phyloP scores from a whole-genome alignment of 2,797 vertebrate species.

The Gymnodraco acuticeps region DNA sequence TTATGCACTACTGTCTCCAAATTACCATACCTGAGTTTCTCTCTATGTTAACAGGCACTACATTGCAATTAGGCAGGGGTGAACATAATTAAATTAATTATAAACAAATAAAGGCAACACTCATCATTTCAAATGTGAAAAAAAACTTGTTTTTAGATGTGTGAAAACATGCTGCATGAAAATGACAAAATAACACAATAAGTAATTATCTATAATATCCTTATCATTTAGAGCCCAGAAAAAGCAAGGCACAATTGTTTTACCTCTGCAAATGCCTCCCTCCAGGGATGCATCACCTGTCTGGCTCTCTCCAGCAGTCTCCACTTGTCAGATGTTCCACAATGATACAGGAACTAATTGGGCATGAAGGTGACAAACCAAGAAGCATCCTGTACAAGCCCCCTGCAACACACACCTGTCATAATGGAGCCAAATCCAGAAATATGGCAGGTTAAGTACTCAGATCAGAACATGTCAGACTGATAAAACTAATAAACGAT shows the following conservation, averaged over 20 bases:
- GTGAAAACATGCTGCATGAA: not conserved
- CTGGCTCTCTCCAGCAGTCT: slow-evolving; percentile 50
- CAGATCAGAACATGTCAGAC: slow-evolving; percentile 23
- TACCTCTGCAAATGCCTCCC: slow-evolving; percentile 35
- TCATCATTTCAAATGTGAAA: not conserved
- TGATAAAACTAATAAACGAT: slow-evolving; percentile 23
- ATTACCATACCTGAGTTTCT: not conserved
- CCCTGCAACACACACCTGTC: slow-evolving; percentile 74
- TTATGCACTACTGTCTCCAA: too few relatives aligned
- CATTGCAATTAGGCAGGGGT: not conserved
- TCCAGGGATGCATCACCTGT: slow-evolving; percentile 63
- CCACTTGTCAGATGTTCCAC: slow-evolving; percentile 74
- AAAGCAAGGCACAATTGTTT: slow-evolving; percentile 47
- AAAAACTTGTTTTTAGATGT: not conserved
- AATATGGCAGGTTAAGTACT: slow-evolving; percentile 43
- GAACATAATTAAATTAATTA: slow-evolving; percentile 7
- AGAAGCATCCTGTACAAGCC: slow-evolving; percentile 69
- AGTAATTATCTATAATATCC: slow-evolving; percentile 23
- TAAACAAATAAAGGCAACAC: slow-evolving; percentile 9
- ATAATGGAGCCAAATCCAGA: slow-evolving; percentile 55
- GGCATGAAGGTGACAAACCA: slow-evolving; percentile 80
- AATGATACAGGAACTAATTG: slow-evolving; percentile 75
- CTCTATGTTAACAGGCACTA: not conserved
- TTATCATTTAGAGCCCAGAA: slow-evolving; percentile 33
- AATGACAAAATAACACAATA: not conserved